phyloP scores from a whole-genome alignment of 2,888 invertebrate species.

The Xanthostigma xanthostigma region DNA sequence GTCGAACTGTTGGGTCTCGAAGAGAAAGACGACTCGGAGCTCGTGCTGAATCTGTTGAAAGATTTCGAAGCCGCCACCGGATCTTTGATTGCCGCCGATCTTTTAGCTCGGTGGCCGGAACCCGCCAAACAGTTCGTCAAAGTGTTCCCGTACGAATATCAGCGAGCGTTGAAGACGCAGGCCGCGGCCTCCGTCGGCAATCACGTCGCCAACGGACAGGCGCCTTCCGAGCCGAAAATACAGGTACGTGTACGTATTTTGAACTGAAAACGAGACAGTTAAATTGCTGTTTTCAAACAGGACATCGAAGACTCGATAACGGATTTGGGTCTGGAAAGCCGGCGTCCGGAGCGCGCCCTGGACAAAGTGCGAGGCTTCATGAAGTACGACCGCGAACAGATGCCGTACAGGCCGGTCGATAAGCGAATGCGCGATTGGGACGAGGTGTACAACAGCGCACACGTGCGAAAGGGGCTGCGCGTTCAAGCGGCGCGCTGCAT shows the following conservation, averaged over 20 bases:
- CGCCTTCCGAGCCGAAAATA: constrained; percentile 26
- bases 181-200: constrained; percentile 21
- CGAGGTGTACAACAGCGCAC: constrained; percentile 81
- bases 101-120: constrained; percentile 65
- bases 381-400: constrained; percentile 83
- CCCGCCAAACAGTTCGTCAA: constrained; percentile 66
- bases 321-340: constrained; percentile 61
- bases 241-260: constrained; percentile 16
- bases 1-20: constrained; percentile 83
- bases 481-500: constrained; percentile 92
- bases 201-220: constrained; percentile 10
- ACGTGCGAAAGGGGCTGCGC: constrained; percentile 76
- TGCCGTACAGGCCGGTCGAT: constrained; percentile 71
- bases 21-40: constrained; percentile 56
- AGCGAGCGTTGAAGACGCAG: constrained; percentile 66
- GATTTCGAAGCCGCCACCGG: constrained; percentile 84
- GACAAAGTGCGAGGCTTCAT: constrained; percentile 88
- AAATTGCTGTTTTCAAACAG: background rate
- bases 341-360: constrained; percentile 64
- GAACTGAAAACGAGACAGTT: too few species aligned
- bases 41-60: constrained; percentile 58
- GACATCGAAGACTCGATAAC: constrained; percentile 85
- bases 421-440: constrained; percentile 89
- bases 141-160: constrained; percentile 88
- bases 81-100: constrained; percentile 35